Evolutionary conservation across 2,888 invertebrate species (phyloP).

Genomic region (Hartigia nigra): DNA sequence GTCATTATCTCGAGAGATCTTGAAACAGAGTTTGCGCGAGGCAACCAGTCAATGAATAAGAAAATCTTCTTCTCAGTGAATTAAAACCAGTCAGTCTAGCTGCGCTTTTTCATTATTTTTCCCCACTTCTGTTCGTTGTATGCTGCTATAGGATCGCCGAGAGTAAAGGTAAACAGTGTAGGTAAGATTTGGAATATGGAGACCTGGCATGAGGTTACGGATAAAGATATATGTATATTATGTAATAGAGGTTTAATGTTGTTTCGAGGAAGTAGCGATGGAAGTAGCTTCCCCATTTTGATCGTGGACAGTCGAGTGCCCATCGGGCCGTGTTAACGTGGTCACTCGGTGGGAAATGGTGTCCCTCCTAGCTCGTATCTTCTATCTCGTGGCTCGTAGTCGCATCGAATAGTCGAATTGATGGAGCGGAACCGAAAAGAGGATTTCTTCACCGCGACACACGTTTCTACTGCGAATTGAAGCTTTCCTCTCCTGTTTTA

Average conservation of each 20-base stretch:
- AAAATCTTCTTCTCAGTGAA: background rate
- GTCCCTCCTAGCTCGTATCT: background rate
- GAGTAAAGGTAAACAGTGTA: background rate
- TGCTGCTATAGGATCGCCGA: background rate
- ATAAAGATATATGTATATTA: background rate
- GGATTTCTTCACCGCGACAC: background rate
- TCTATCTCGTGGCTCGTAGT: background rate
- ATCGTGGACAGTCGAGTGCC: background rate
- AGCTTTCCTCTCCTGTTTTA: background rate
- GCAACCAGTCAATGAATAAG: background rate
- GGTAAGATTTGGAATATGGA: background rate
- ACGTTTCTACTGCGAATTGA: background rate
- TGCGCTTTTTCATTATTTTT: background rate
- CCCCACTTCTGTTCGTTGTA: background rate
- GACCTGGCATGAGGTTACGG: background rate
- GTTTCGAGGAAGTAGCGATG: background rate
- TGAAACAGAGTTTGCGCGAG: background rate
- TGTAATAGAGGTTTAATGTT: background rate
- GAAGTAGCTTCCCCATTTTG: background rate
- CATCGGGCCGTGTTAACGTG: background rate
- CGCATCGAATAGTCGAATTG: background rate
- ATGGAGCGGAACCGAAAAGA: background rate
- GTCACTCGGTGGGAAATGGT: background rate
- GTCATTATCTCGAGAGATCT: background rate
- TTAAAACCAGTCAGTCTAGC: background rate